phyloP scores from a whole-genome alignment of 2,888 invertebrate genomes.

The Phragmatobia fuliginosa region DNA sequence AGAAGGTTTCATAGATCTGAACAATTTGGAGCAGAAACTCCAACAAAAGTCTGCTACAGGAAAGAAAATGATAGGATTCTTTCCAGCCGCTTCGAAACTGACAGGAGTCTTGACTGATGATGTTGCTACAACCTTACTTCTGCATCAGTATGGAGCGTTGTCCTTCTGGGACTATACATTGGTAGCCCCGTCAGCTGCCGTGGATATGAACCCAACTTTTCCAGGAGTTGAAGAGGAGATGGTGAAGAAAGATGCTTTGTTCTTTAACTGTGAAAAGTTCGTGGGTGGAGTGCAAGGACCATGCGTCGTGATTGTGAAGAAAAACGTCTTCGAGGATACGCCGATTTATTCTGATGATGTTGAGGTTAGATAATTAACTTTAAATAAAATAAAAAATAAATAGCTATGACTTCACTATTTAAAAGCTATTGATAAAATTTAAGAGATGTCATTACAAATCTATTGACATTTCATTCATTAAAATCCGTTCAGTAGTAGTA shows the following conservation, averaged over 20 bases:
- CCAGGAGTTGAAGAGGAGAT: slow-evolving; percentile 90
- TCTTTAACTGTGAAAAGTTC: slow-evolving; percentile 96
- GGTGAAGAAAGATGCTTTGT: slow-evolving; percentile 95
- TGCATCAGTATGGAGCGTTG: slow-evolving; percentile 93
- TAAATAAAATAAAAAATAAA: too few species aligned
- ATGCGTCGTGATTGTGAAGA: slow-evolving; percentile 86
- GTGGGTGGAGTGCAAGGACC: slow-evolving; percentile 96
- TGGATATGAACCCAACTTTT: slow-evolving; percentile 94
- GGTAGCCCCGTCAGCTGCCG: slow-evolving; percentile 91
- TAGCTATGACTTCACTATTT: too few species aligned
- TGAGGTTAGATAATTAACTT: slow-evolving; percentile 67
- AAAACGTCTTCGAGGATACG: slow-evolving; percentile 79
- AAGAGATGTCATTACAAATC: too few species aligned
- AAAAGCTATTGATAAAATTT: too few species aligned
- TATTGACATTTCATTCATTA: too few species aligned
- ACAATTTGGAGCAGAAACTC: slow-evolving; percentile 90
- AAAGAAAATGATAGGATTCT: slow-evolving; percentile 93
- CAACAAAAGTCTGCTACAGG: slow-evolving; percentile 88
- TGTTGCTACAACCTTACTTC: slow-evolving; percentile 91
- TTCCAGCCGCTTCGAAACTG: slow-evolving; percentile 95
- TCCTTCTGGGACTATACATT: slow-evolving; percentile 97
- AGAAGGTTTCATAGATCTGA: slow-evolving; percentile 92
- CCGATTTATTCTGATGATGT: slow-evolving; percentile 74
- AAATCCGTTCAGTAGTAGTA: too few species aligned
- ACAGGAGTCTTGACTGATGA: slow-evolving; percentile 95